Base-by-base conservation (phyloP, 2,797 vertebrate species). In the Chiloscyllium punctatum region DNA sequence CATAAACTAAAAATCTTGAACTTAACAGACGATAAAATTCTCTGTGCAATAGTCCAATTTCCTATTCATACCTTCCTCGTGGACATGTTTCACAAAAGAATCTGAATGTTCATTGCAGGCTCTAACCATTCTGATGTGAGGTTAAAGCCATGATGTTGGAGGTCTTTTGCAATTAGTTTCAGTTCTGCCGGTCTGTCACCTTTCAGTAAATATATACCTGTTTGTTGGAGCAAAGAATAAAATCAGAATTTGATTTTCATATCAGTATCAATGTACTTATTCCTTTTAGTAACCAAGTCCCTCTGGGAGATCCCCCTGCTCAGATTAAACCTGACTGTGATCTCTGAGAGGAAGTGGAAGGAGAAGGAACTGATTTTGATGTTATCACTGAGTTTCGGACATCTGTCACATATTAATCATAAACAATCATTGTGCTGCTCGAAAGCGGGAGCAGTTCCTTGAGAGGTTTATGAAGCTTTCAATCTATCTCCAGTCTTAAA, bases 341-440 rank as follows among this genome's bases (percentile, higher is more conserved):
- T n/a, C n/a, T n/a, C n/a, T n/a, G n/a, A n/a, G n/a, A n/a, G n/a
- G n/a, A n/a, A n/a, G 86, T 90, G 53, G 0, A 90, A 90, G 53
- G 57, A 66, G 87, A 90, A 90, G 87, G 87, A 90, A 57, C 57
- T 57, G 33, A 51, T 90, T 53, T n/a, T n/a, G 30, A 90, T 66
- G 53, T 62, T 90, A 66, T 90, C 57, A 3, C 87, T n/a, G 87
- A 90, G 87, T 90, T 90, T 90, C 87, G 57, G 57, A 90, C 87
- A 90, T 66, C 87, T 90, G 87, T 62, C 30, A 90, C 16, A 1
- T 62, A n/a, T 90, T 90, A 66, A 90, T 62, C 15, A 66, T 57
- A 90, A 90, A n/a, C n/a, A n/a, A 33, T 90, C 57, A n/a, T 27
- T 33, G 87, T 3, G 53, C 51, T 88, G 33, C 87, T 30, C 88